A percentile compares a stretch with the other conserved stretches of the same genome.
Evolutionary conservation across 2,888 invertebrate species (phyloP).

Genomic region (Shargacucullia verbasci): DNA sequence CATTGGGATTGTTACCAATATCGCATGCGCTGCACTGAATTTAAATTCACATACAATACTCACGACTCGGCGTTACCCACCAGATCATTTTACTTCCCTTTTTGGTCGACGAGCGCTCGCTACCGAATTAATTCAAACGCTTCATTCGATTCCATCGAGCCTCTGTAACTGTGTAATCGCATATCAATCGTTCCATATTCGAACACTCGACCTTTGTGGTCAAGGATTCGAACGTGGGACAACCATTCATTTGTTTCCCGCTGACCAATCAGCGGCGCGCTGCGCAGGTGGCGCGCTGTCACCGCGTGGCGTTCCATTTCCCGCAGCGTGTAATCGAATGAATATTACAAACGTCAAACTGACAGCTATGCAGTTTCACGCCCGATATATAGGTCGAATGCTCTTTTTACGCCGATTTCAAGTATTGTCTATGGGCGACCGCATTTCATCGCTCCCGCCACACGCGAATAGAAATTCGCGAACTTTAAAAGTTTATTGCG

Average conservation of each 20-base stretch:
- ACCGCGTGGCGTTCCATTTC: conserved; percentile 81
- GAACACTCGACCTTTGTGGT: conserved; percentile 73
- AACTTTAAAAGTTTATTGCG: conserved; percentile 67
- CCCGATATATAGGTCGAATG: conserved; percentile 79
- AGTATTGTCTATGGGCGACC: conserved; percentile 69
- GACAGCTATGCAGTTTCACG: conserved; percentile 80
- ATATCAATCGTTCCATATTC: conserved; percentile 78
- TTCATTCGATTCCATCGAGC: conserved; percentile 69
- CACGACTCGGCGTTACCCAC: conserved; percentile 56
- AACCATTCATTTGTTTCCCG: conserved; percentile 73
- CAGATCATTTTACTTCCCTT: conserved; percentile 65
- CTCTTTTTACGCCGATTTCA: conserved; percentile 79
- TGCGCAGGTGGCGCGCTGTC: conserved; percentile 82
- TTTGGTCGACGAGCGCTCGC: conserved; percentile 68
- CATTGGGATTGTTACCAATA: conserved; percentile 79
- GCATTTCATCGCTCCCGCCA: conserved; percentile 45
- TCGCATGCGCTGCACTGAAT: conserved; percentile 75
- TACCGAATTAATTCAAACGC: conserved; percentile 62
- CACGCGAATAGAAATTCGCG: conserved; percentile 40
- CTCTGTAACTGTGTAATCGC: conserved; percentile 66
- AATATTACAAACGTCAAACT: conserved; percentile 86
- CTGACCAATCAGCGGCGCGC: conserved; percentile 65
- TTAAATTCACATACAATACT: conserved; percentile 71
- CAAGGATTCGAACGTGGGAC: conserved; percentile 69
- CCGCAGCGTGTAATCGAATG: conserved; percentile 85